A percentile compares a stretch with the other conserved stretches of the same genome.
These are phyloP conservation scores for Paramormyrops hopkinsi DNA, from an alignment of 2,797 vertebrate genomes.

Conservation along the genomic window DNA sequence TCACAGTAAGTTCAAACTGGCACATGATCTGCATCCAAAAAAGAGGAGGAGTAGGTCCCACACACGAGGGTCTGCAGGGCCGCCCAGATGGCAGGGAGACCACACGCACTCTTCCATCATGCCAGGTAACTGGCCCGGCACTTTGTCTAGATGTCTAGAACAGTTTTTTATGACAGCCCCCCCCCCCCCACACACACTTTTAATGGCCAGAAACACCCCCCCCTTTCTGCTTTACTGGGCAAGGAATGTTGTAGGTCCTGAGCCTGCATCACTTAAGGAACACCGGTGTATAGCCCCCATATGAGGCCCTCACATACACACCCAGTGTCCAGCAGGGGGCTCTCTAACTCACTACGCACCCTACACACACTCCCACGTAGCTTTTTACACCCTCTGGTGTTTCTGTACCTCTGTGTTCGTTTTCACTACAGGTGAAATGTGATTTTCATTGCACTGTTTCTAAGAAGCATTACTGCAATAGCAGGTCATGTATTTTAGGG, in stretches of 20 bases:
- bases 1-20: neutral
- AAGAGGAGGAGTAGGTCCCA: neutral
- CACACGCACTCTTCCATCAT: neutral
- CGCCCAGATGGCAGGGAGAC: neutral
- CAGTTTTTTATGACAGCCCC: neutral
- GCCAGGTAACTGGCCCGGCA: neutral
- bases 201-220: neutral
- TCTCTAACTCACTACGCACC: neutral
- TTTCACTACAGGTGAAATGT: neutral
- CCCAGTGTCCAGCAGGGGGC: neutral
- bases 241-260: neutral
- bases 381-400: neutral
- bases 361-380: neutral
- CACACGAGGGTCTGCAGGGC: neutral
- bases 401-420: neutral
- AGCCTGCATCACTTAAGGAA: neutral
- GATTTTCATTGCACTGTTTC: neutral
- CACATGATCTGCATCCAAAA: neutral
- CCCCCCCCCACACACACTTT: neutral
- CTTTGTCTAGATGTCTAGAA: neutral
- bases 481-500: slow-evolving; percentile 4
- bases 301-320: too few relatives aligned
- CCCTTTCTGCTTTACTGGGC: neutral
- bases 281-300: neutral
- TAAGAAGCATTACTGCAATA: neutral